phyloP scores from a whole-genome alignment of 2,888 invertebrate species.

The Octodonta nipae region DNA sequence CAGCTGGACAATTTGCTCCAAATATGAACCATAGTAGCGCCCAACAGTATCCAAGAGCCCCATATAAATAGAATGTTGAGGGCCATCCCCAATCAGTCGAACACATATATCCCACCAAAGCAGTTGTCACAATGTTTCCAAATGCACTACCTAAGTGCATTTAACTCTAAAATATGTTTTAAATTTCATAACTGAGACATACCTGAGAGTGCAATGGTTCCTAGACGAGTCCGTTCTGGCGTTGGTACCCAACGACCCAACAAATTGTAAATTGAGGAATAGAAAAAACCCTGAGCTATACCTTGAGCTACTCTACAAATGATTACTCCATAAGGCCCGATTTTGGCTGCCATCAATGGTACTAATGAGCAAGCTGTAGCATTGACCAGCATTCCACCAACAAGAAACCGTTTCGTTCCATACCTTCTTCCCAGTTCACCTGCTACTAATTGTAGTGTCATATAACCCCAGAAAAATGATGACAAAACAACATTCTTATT shows the following conservation, averaged over 20 bases:
- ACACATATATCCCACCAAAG: slow-evolving; percentile 55
- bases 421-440: slow-evolving; percentile 39
- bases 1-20: slow-evolving; percentile 50
- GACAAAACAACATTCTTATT: slow-evolving; percentile 45
- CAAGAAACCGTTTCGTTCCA: slow-evolving; percentile 58
- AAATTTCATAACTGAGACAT: too few species aligned
- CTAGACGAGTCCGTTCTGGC: slow-evolving; percentile 5
- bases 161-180: too few species aligned
- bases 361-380: slow-evolving; percentile 51
- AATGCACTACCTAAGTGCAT: slow-evolving; percentile 65
- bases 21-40: slow-evolving; percentile 42
- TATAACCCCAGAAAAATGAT: slow-evolving; percentile 71
- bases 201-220: slow-evolving; percentile 8
- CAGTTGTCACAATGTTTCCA: slow-evolving; percentile 59
- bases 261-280: slow-evolving; percentile 56
- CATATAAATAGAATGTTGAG: slow-evolving; percentile 59
- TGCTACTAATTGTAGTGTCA: slow-evolving; percentile 57
- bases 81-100: slow-evolving; percentile 58
- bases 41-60: slow-evolving; percentile 47
- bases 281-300: slow-evolving; percentile 57
- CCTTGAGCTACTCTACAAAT: slow-evolving; percentile 58
- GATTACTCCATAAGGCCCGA: slow-evolving; percentile 50
- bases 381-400: slow-evolving; percentile 42
- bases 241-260: slow-evolving; percentile 51
- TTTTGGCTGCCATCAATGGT: slow-evolving; percentile 53